phyloP scores from a whole-genome alignment of 2,113 vertebrate genomes.

The Ia io region DNA sequence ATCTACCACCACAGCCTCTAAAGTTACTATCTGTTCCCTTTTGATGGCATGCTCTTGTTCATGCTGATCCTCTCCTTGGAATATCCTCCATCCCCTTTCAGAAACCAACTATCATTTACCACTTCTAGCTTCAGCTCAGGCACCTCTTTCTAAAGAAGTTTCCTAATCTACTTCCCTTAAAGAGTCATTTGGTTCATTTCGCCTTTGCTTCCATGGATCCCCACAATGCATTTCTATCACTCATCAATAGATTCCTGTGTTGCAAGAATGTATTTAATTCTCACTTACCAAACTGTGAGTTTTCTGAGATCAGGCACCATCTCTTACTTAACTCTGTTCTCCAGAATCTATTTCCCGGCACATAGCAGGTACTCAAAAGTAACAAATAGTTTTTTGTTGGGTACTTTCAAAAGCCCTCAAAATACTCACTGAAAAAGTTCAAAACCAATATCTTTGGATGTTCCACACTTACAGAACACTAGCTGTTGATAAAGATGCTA shows the following conservation, averaged over 20 bases:
- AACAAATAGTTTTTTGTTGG: neutral
- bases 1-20: rapidly evolving
- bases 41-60: neutral
- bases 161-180: neutral
- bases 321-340: neutral
- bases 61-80: neutral
- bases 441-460: neutral
- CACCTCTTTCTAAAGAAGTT: neutral
- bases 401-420: neutral
- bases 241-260: neutral
- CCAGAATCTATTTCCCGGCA: neutral
- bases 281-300: neutral
- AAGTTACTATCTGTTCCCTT: neutral
- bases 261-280: neutral
- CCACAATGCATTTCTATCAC: neutral
- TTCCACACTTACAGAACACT: neutral
- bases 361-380: neutral
- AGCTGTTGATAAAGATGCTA: neutral
- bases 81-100: neutral
- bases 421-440: neutral
- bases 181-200: neutral
- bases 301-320: neutral
- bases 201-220: neutral
- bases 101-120: neutral
- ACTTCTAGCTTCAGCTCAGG: neutral